phyloP scores from a whole-genome alignment of 2,888 invertebrate genomes.

The Sarcophaga carnaria region DNA sequence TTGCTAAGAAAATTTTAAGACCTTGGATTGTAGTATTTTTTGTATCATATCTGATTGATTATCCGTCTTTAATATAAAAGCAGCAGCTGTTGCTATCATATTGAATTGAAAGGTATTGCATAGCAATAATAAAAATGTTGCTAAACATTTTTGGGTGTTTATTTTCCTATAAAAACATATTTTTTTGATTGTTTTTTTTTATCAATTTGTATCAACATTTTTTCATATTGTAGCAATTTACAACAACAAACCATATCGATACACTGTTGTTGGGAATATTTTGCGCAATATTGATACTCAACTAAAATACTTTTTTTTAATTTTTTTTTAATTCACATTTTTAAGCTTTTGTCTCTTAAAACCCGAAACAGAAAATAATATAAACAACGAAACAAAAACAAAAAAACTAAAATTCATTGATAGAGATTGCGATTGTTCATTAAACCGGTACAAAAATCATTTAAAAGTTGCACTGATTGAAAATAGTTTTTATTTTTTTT shows the following conservation, averaged over 20 bases:
- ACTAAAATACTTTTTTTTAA: background rate
- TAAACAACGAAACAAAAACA: background rate
- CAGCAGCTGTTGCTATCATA: too few relatives aligned
- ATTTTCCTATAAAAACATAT: background rate
- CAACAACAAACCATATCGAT: background rate
- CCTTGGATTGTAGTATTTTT: too few relatives aligned
- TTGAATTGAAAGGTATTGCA: too few relatives aligned
- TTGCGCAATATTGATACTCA: conserved; percentile 4
- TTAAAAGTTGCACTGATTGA: conserved; percentile 29
- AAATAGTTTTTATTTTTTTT: background rate
- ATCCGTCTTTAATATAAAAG: too few relatives aligned
- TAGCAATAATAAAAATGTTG: conserved; percentile 4
- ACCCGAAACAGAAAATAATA: too few relatives aligned
- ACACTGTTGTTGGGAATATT: background rate
- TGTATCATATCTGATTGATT: too few relatives aligned
- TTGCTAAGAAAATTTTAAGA: too few relatives aligned
- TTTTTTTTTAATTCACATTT: background rate
- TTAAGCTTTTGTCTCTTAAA: background rate
- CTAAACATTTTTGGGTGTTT: background rate
- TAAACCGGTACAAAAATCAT: conserved; percentile 38
- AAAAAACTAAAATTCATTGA: conserved; percentile 15
- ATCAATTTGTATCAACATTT: background rate
- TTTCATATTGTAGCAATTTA: background rate
- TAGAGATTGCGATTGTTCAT: conserved; percentile 28
- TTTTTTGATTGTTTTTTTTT: background rate